Conservation (phyloP, 2,113 vertebrate genomes). For the Parotia lawesii region DNA sequence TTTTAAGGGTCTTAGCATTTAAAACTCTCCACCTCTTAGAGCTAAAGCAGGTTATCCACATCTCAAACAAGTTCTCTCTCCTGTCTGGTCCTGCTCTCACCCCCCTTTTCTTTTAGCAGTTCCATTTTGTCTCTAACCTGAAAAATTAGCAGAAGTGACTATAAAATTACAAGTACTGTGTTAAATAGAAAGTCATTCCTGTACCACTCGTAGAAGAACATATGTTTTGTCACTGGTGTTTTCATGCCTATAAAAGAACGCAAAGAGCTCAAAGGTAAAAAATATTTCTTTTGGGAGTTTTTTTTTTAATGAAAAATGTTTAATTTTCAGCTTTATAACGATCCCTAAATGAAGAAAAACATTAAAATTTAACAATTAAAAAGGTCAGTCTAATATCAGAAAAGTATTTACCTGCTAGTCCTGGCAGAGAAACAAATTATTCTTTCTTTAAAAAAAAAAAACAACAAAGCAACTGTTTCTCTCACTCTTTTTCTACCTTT, state of each 20-base stretch:
- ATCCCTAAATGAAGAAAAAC: background rate
- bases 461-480: background rate
- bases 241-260: background rate
- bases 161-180: background rate
- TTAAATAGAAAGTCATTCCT: background rate
- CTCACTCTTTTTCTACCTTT: background rate
- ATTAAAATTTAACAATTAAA: background rate
- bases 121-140: background rate
- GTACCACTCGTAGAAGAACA: background rate
- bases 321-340: background rate
- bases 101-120: background rate
- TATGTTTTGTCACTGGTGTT: background rate
- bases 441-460: background rate
- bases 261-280: background rate
- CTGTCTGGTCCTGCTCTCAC: background rate
- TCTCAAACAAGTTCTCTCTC: background rate
- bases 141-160: background rate
- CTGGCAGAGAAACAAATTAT: background rate
- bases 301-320: background rate
- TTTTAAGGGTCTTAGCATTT: background rate
- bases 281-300: background rate
- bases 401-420: background rate
- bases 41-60: background rate
- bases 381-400: background rate
- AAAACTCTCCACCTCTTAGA: background rate